Evolutionary conservation across 2,888 invertebrate genomes (phyloP), one percentile per base, ranked within the genome.

Genomic region (Thereva nobilitata): DNA sequence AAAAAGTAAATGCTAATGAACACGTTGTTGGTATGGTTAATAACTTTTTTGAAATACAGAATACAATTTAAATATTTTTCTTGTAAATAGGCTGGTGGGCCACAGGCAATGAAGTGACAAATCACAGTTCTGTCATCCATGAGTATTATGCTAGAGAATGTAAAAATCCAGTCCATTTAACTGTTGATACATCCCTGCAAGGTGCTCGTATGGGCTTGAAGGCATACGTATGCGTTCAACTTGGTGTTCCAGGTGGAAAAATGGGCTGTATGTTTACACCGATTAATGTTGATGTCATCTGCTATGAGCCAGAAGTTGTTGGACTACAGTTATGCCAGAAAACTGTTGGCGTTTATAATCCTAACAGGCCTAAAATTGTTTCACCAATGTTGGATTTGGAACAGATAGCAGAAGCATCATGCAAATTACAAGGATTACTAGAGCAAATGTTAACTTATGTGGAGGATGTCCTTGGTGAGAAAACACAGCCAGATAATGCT

Each of bases 211-310:
- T 98, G 93, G 95, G 93, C 3, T 87, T 98, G 72, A 93, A 95
- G 74, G 97, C 95, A 1, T 98, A 95, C 77, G 89, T 95, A 70
- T 94, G 97, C 79, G 93, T 95, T 8, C 87, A 92, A 70, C 86
- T 97, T 69, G 98, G 98, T 50, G 95, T 98, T 52, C 98, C 97
- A 53, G 91, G 90, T 71, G 95, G 95, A 70, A 93, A 94, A 78
- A 89, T 89, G 76, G 96, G 97, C 70, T 92, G 92, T 78, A 94
- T 96, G 96, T 99, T 98, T 82, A 96, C 97, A 0, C 95, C 97
- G 37, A 90, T 97, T 44, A 90, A 92, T 72, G 93, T 97, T 6
- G 91, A 93, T 75, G 86, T 96, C 67, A 88, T 87, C 9, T 90
- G 90, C 75, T 97, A 97, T 78, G 94, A 95, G 77, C 95, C 98